Base-by-base conservation (phyloP, 2,888 invertebrate genomes). In the Xestobium rufovillosum region DNA sequence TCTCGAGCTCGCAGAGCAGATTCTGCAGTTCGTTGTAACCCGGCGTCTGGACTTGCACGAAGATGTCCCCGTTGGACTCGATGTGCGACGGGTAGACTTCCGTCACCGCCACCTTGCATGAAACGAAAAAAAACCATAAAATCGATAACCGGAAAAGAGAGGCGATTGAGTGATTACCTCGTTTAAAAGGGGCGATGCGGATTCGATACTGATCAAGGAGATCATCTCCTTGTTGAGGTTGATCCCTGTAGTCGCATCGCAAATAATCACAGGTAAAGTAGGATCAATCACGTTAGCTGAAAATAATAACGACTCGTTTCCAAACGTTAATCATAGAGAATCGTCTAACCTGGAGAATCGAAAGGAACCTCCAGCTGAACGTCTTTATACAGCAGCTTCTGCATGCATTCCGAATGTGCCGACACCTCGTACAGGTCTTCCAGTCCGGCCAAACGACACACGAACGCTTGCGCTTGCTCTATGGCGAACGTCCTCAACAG, bases 401-500 rank as follows among this genome's bases (percentile, higher is more conserved):
- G 55, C 63, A 74, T 48, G 66, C 49, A 47, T 23, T 59, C 57
- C 1, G 61, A 57, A 31, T 51, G 43, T 8, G 36, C 31, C 1
- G 61, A 58, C 0, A 50, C 53, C 26, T 63, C 62, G 23, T 61
- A 59, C 45, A 76, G 70, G 29, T 80, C 81, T 61, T 85, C 85
- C 31, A 84, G 65, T 3, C 82, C 83, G 31, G 73, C 75, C 52
- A 86, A 63, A 11, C 77, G 75, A 45, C 84, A 73, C 44, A 78
- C 73, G 39, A 85, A 71, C 14, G 81, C 84, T 76, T 87, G 87
- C 1, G 81, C 75, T 10, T 84, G 76, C 13, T 83, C 61, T 33
- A 61, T 63, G 8, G 78, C 70, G 53, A 83, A 87, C 41, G 75
- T 71, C 1, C 75, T 69, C 40, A 76, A 75, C 32, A 82, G 68